Evolutionary conservation across 2,113 vertebrate genomes (phyloP).

Genomic region (Pardalotus punctatus): DNA sequence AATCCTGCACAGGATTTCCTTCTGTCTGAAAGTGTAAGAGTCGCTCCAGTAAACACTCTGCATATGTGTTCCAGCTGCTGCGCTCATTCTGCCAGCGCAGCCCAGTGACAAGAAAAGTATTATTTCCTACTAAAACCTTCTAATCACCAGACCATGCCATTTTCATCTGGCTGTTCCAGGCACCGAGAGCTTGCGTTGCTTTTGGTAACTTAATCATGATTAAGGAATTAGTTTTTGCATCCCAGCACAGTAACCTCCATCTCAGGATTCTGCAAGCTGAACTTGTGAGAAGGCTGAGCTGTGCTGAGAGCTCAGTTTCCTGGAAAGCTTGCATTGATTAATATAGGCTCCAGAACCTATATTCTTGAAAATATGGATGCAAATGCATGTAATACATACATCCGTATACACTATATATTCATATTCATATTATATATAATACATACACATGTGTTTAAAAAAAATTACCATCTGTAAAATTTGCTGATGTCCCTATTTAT

Average conservation of each 20-base stretch:
- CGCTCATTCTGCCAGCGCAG: constrained; percentile 40
- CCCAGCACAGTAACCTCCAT: background rate
- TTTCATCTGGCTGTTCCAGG: constrained; percentile 52
- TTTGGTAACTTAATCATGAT: constrained; percentile 39
- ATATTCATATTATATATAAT: background rate
- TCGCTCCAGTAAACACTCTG: constrained; percentile 72
- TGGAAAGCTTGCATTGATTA: background rate
- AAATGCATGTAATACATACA: background rate
- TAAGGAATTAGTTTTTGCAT: constrained; percentile 56
- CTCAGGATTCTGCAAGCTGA: background rate
- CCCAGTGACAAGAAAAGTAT: constrained; percentile 75
- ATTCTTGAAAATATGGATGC: background rate
- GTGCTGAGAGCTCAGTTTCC: background rate
- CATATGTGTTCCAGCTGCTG: constrained; percentile 79
- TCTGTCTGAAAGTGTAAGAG: constrained; percentile 77
- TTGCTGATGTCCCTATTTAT: constrained; percentile 40
- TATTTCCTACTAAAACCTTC: constrained; percentile 72
- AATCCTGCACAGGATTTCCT: constrained; percentile 79
- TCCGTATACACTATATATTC: no score
- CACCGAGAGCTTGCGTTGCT: background rate
- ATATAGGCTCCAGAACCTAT: background rate
- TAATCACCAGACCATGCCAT: constrained; percentile 64
- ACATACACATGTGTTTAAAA: background rate
- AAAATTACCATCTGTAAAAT: background rate
- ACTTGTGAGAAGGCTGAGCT: background rate